These are phyloP conservation scores for Stictocephala bisonia DNA, from an alignment of 2,888 invertebrate species.

Conservation along the genomic window DNA sequence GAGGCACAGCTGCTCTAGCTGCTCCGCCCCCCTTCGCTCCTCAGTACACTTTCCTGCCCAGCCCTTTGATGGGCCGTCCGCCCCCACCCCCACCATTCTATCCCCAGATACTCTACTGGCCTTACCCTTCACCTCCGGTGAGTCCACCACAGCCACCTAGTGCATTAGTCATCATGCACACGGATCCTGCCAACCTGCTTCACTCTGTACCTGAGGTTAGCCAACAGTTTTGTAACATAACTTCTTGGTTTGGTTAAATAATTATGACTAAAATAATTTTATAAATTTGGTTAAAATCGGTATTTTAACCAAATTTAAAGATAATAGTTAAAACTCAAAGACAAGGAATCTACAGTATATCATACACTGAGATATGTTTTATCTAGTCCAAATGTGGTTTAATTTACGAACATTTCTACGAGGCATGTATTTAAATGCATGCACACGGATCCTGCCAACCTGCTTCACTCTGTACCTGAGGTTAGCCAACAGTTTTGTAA, in stretches of 20 bases:
- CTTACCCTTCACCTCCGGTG: slow-evolving; percentile 57
- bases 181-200: slow-evolving; percentile 54
- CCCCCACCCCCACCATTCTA: slow-evolving; percentile 53
- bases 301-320: too few relatives aligned
- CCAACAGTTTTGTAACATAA: too few relatives aligned
- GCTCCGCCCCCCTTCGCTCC: slow-evolving; percentile 52
- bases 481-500: too few relatives aligned
- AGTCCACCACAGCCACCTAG: slow-evolving; percentile 49
- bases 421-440: too few relatives aligned
- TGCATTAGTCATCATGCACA: slow-evolving; percentile 43
- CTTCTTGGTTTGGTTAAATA: too few relatives aligned
- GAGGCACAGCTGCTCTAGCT: slow-evolving; percentile 49
- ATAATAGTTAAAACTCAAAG: too few relatives aligned
- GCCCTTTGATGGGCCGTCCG: slow-evolving; percentile 48
- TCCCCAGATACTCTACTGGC: slow-evolving; percentile 57
- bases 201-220: slow-evolving; percentile 56
- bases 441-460: slow-evolving; percentile 52
- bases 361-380: too few relatives aligned
- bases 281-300: too few relatives aligned
- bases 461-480: slow-evolving; percentile 56
- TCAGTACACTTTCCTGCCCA: slow-evolving; percentile 47
- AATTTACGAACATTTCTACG: too few relatives aligned
- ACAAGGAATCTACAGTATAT: too few relatives aligned
- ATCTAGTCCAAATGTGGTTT: too few relatives aligned
- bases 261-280: too few relatives aligned